Conservation (phyloP, 2,797 vertebrate species). For the Thunnus albacares region DNA sequence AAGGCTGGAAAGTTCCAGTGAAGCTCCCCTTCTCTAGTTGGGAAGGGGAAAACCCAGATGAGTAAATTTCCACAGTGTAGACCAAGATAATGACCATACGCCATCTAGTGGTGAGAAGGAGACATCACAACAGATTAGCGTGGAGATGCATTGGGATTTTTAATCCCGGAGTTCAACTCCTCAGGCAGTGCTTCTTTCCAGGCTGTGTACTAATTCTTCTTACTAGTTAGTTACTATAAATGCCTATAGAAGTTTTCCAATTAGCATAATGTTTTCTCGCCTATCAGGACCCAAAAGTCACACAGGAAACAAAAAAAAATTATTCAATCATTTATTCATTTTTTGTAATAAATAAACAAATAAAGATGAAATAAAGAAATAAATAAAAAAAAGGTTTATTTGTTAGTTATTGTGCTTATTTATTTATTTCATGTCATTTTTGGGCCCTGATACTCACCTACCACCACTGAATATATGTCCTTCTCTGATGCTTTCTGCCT, state of each 20-base stretch:
- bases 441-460: background rate
- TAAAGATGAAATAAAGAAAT: too few species aligned
- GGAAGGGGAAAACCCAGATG: conserved; percentile 68
- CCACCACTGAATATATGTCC: background rate
- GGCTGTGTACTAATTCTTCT: background rate
- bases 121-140: conserved; percentile 49
- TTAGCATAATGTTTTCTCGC: too few species aligned
- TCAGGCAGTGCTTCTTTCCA: background rate
- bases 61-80: conserved; percentile 44
- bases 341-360: background rate
- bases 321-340: background rate
- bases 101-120: conserved; percentile 77
- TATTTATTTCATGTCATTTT: background rate
- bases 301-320: background rate
- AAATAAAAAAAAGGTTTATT: background rate
- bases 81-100: conserved; percentile 25
- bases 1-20: conserved; percentile 78
- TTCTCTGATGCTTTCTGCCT: background rate
- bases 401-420: background rate
- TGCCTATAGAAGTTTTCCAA: background rate
- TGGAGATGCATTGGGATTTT: background rate
- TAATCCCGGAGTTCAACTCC: background rate
- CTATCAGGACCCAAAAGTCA: background rate
- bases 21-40: conserved; percentile 62
- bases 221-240: background rate